Percentiles rank a stretch among this genome's conserved stretches.
phyloP scores from a whole-genome alignment of 2,113 vertebrate genomes.

The Seriola rivoliana region DNA sequence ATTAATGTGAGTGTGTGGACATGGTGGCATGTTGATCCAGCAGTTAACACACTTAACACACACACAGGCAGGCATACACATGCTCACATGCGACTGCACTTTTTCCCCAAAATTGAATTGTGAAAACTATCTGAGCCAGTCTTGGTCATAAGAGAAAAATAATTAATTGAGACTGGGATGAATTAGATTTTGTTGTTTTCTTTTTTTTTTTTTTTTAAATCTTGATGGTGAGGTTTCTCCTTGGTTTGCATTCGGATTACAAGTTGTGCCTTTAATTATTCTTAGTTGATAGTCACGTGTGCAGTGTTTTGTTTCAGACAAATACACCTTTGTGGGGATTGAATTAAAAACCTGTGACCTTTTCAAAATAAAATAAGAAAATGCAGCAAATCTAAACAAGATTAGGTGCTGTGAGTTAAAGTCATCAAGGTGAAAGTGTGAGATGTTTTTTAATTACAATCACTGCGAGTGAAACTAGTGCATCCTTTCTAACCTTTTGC shows the following conservation, averaged over 20 bases:
- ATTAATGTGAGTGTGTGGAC: slow-evolving; percentile 17
- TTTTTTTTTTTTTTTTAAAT: not conserved
- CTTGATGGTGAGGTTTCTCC: not conserved
- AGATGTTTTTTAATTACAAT: not conserved
- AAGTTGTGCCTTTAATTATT: not conserved
- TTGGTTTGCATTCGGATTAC: not conserved
- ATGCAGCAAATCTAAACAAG: too few relatives aligned
- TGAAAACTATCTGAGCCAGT: not conserved
- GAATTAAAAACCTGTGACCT: too few relatives aligned
- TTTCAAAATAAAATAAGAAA: too few relatives aligned
- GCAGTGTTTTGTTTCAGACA: too few relatives aligned
- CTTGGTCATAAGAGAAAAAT: not conserved
- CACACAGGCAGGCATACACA: not conserved
- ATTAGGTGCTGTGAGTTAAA: not conserved
- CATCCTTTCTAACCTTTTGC: not conserved
- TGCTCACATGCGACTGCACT: not conserved
- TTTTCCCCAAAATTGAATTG: not conserved
- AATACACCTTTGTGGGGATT: not conserved
- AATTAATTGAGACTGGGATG: not conserved
- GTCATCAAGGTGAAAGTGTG: not conserved
- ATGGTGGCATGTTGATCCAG: slow-evolving; percentile 42
- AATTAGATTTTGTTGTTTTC: not conserved
- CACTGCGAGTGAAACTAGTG: not conserved
- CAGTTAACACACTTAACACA: slow-evolving; percentile 2
- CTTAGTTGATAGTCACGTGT: too few relatives aligned